phyloP scores from a whole-genome alignment of 2,797 vertebrate genomes.

The Cygnus olor region DNA sequence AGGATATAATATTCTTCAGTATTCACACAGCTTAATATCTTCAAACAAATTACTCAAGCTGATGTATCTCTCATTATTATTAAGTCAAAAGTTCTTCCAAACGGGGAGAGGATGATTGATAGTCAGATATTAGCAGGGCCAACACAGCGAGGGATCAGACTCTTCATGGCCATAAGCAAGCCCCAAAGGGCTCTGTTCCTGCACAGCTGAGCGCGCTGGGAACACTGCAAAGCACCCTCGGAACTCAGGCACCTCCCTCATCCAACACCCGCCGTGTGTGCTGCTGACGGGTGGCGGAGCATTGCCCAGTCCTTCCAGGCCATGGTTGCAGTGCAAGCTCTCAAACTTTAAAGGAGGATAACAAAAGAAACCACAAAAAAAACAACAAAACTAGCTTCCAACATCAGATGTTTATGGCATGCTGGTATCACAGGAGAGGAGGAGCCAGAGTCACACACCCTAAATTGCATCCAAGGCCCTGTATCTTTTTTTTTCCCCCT shows the following conservation, averaged over 20 bases:
- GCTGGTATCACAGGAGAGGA: not conserved
- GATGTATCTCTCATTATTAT: conserved; percentile 47
- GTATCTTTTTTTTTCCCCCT: not conserved
- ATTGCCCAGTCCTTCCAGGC: not conserved
- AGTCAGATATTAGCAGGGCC: conserved; percentile 19
- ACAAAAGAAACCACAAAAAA: not conserved
- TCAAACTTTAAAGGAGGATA: not conserved
- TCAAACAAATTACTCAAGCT: conserved; percentile 66
- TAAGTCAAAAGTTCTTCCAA: conserved; percentile 55
- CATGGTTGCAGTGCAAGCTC: not conserved
- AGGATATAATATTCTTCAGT: conserved; percentile 10
- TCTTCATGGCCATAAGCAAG: not conserved
- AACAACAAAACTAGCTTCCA: not conserved
- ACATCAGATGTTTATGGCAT: not conserved
- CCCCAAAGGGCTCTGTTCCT: not conserved
- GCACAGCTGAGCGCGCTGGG: fast-evolving
- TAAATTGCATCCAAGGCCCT: not conserved
- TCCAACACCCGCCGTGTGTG: not conserved
- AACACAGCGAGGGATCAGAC: not conserved
- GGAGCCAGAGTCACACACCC: not conserved
- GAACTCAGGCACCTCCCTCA: not conserved
- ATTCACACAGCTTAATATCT: conserved; percentile 55
- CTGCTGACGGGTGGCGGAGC: not conserved
- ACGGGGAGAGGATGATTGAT: conserved; percentile 8
- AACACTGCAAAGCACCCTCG: not conserved